phyloP scores from a whole-genome alignment of 2,113 vertebrate genomes.

The Pterophyllum scalare region DNA sequence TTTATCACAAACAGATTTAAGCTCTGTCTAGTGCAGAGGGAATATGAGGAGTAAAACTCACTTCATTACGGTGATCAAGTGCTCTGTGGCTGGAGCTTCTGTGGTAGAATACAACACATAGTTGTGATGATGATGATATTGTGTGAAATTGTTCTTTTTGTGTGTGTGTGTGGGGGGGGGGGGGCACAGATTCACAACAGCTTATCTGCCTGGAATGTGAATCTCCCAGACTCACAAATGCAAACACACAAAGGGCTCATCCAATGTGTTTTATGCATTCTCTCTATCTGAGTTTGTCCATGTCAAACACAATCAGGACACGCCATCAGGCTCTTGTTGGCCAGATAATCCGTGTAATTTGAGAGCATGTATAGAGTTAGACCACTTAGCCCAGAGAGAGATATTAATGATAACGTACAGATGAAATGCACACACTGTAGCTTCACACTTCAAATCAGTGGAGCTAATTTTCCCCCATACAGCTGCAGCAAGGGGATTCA shows the following conservation, averaged over 20 bases:
- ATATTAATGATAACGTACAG: constrained; percentile 26
- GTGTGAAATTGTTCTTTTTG: not conserved
- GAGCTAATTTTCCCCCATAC: not conserved
- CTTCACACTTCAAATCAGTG: constrained; percentile 3
- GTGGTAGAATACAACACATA: constrained; percentile 8
- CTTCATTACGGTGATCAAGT: constrained; percentile 47
- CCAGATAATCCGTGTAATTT: not conserved
- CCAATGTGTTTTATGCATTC: not conserved
- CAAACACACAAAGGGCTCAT: not conserved
- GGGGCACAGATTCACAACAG: not conserved
- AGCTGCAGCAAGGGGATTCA: constrained; percentile 6
- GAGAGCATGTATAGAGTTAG: constrained; percentile 7
- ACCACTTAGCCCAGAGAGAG: constrained; percentile 28
- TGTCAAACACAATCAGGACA: constrained; percentile 4
- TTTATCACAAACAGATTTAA: not conserved
- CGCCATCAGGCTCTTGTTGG: constrained; percentile 14
- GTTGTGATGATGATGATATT: constrained; percentile 23
- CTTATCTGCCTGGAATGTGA: not conserved
- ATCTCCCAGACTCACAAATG: not conserved
- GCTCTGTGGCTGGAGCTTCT: constrained; percentile 17
- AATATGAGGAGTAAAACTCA: constrained; percentile 17
- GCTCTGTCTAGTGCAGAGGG: not conserved
- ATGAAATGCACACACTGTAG: not conserved
- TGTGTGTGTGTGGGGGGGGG: not conserved
- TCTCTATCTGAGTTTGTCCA: constrained; percentile 2